phyloP scores from a whole-genome alignment of 2,888 invertebrate species.

The Sminthurides aquaticus region DNA sequence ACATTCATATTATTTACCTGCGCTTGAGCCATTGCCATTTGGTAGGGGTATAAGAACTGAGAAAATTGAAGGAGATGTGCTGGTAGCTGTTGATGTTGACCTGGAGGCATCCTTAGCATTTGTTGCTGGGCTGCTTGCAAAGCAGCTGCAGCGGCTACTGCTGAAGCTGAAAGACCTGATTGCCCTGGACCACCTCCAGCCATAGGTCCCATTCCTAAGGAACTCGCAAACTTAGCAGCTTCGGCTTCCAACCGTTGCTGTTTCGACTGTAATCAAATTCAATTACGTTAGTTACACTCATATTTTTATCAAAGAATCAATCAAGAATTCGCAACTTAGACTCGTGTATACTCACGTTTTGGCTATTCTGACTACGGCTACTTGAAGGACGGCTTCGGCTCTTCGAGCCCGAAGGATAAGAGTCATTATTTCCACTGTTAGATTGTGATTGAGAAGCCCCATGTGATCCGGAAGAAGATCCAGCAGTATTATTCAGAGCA shows the following conservation, averaged over 20 bases:
- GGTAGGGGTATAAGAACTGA: slow-evolving; percentile 80
- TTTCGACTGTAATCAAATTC: slow-evolving; percentile 41
- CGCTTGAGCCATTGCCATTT: slow-evolving; percentile 58
- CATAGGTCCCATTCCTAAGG: slow-evolving; percentile 42
- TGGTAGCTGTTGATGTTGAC: slow-evolving; percentile 56
- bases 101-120: slow-evolving; percentile 61
- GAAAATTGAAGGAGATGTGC: slow-evolving; percentile 85
- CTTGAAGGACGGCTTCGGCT: slow-evolving; percentile 23
- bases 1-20: slow-evolving; percentile 45
- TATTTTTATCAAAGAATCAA: not conserved
- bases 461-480: slow-evolving; percentile 12
- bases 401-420: slow-evolving; percentile 18
- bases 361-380: slow-evolving; percentile 16
- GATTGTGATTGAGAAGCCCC: slow-evolving; percentile 9
- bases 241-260: slow-evolving; percentile 42
- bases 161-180: slow-evolving; percentile 48
- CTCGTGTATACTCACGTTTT: slow-evolving; percentile 11
- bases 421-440: slow-evolving; percentile 13
- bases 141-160: slow-evolving; percentile 71
- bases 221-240: slow-evolving; percentile 42
- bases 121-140: slow-evolving; percentile 62
- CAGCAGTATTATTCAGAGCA: slow-evolving; percentile 16
- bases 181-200: slow-evolving; percentile 29
- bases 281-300: not conserved
- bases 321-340: not conserved